Conservation (phyloP, 2,113 vertebrate genomes). For the Rissa tridactyla region DNA sequence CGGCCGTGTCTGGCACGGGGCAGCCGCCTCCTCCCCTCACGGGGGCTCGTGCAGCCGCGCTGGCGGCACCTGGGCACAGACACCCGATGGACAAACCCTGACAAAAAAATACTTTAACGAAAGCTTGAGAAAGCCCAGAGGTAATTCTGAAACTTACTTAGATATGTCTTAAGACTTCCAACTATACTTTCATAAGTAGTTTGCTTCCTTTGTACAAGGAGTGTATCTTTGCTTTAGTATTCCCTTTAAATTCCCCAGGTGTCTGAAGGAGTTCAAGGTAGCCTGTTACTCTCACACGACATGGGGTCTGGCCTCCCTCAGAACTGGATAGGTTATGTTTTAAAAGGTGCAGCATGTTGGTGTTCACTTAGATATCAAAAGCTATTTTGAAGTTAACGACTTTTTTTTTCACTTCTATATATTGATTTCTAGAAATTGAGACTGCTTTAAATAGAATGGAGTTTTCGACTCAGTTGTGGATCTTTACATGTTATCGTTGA, state of each 20-base stretch:
- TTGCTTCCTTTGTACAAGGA: background rate
- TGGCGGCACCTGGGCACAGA: background rate
- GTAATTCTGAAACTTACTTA: background rate
- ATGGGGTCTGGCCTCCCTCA: background rate
- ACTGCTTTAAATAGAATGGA: background rate
- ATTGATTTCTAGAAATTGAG: background rate
- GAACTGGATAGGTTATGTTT: background rate
- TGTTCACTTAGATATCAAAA: background rate
- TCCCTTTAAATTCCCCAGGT: background rate
- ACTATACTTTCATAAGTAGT: background rate
- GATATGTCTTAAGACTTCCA: background rate
- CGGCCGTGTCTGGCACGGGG: accelerated
- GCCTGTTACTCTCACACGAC: background rate
- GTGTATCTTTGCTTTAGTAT: background rate
- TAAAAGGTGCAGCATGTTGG: background rate
- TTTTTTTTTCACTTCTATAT: background rate
- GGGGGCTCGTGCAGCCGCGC: accelerated
- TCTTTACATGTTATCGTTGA: background rate
- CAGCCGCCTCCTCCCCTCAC: background rate
- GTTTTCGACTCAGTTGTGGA: background rate
- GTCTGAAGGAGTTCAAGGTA: background rate
- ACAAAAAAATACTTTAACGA: background rate
- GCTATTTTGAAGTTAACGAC: background rate
- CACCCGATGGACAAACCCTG: accelerated
- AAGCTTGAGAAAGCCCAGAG: background rate